phyloP scores from a whole-genome alignment of 2,113 vertebrate species.

The Corythoichthys haematopterus region DNA sequence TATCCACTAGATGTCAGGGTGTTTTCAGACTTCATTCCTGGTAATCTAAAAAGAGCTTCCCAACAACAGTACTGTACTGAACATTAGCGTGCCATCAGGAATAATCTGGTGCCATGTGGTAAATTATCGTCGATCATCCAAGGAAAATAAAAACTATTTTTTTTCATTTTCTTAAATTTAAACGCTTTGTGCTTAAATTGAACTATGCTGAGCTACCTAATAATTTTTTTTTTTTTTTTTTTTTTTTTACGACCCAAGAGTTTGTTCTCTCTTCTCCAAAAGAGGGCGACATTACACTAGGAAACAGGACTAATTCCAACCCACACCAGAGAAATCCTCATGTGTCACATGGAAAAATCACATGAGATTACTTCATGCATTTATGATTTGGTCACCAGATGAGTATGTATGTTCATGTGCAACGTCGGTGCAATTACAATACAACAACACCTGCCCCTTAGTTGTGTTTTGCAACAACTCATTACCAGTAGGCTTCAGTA shows the following conservation, averaged over 20 bases:
- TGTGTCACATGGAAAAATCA: neutral
- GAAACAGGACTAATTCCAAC: constrained; percentile 14
- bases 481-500: constrained; percentile 6
- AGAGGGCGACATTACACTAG: constrained; percentile 65
- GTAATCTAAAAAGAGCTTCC: neutral
- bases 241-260: neutral
- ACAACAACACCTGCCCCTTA: neutral
- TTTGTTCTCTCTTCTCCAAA: constrained; percentile 29
- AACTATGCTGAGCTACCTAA: no score
- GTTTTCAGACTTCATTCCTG: constrained; percentile 22
- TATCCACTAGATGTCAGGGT: constrained; percentile 67
- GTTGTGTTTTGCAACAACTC: neutral
- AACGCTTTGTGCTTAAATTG: no score
- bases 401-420: neutral
- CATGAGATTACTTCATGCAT: constrained; percentile 12
- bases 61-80: no score
- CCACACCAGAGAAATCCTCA: constrained; percentile 8
- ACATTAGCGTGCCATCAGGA: no score
- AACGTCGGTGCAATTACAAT: neutral
- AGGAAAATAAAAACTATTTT: no score
- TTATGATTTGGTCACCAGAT: constrained; percentile 5
- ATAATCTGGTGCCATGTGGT: no score
- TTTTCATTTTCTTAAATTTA: no score
- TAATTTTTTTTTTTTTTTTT: no score
- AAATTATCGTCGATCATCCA: no score